Percentiles rank a stretch among this genome's conserved stretches.
Conservation (phyloP, 2,797 vertebrate species). For the Tachyglossus aculeatus region DNA sequence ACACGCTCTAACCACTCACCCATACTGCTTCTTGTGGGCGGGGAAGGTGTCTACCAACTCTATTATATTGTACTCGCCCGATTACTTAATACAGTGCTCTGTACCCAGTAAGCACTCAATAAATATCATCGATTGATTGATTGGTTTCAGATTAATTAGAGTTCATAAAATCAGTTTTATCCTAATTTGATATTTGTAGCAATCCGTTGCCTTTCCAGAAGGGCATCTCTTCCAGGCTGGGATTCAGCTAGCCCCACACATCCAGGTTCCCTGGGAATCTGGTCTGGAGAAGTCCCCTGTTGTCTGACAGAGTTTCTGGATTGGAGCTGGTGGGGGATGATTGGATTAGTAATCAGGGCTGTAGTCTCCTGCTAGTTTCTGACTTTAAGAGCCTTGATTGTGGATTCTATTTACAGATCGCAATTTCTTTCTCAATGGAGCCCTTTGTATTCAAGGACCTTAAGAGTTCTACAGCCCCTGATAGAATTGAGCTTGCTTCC, state of each 20-base stretch:
- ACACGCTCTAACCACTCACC: too few species aligned
- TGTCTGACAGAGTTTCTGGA: constrained; percentile 62
- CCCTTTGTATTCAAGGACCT: constrained; percentile 74
- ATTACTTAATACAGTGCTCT: too few species aligned
- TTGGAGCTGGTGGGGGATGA: constrained; percentile 68
- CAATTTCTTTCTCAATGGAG: constrained; percentile 73
- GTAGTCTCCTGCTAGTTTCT: constrained; percentile 69
- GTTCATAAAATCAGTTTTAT: not conserved
- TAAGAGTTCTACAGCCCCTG: constrained; percentile 55
- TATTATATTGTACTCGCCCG: too few species aligned
- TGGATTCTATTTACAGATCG: constrained; percentile 77
- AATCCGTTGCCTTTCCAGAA: too few species aligned
- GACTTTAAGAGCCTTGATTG: constrained; percentile 77
- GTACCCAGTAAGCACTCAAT: too few species aligned
- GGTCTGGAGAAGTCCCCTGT: constrained; percentile 51
- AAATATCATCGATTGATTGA: too few species aligned
- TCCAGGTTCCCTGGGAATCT: constrained; percentile 43
- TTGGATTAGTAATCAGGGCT: constrained; percentile 76
- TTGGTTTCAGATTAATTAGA: too few species aligned
- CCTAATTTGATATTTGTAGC: constrained; percentile 43
- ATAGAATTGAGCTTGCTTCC: constrained; percentile 60
- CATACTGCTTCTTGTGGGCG: too few species aligned
- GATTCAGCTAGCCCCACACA: constrained; percentile 36
- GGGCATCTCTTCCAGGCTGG: too few species aligned
- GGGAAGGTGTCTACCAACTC: too few species aligned